Percentiles rank a stretch among this genome's conserved stretches.
Evolutionary conservation across 2,888 invertebrate species (phyloP).

Genomic region (Pyrrhia umbra): DNA sequence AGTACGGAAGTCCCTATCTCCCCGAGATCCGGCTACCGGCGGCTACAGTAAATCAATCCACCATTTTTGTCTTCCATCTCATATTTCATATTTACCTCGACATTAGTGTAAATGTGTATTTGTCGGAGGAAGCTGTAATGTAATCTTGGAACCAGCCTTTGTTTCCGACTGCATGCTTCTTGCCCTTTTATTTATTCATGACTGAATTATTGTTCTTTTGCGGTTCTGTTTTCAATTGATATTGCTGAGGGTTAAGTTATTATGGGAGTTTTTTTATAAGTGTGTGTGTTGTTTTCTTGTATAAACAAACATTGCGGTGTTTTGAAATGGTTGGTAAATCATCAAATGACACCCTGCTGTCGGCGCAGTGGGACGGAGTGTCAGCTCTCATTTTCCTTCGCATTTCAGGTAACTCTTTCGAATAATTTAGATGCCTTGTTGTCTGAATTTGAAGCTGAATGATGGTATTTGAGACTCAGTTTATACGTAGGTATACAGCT

Average conservation of each 20-base stretch:
- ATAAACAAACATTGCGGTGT: no score
- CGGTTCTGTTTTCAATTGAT: conserved; percentile 61
- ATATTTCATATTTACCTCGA: conserved; percentile 78
- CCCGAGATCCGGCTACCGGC: conserved; percentile 72
- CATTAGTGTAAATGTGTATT: conserved; percentile 78
- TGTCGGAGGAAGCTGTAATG: conserved; percentile 66
- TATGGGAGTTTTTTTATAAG: conserved; percentile 4
- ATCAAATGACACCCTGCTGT: no score
- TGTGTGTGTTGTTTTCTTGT: background rate
- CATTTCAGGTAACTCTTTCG: no score
- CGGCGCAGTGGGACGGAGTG: no score
- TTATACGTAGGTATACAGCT: no score
- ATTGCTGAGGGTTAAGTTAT: conserved; percentile 50
- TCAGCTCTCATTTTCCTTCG: no score
- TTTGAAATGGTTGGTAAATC: no score
- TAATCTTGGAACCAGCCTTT: conserved; percentile 65
- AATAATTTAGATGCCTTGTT: no score
- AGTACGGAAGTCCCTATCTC: conserved; percentile 63
- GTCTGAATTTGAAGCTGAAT: no score
- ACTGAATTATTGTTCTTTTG: conserved; percentile 59
- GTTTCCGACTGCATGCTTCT: conserved; percentile 52
- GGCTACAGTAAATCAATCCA: conserved; percentile 79
- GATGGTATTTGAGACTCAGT: no score
- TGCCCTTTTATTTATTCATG: conserved; percentile 63
- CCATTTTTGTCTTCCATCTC: conserved; percentile 73